These are phyloP conservation scores for Heliothis subflexa DNA, from an alignment of 1,140 invertebrate genomes.

Conservation along the genomic window DNA sequence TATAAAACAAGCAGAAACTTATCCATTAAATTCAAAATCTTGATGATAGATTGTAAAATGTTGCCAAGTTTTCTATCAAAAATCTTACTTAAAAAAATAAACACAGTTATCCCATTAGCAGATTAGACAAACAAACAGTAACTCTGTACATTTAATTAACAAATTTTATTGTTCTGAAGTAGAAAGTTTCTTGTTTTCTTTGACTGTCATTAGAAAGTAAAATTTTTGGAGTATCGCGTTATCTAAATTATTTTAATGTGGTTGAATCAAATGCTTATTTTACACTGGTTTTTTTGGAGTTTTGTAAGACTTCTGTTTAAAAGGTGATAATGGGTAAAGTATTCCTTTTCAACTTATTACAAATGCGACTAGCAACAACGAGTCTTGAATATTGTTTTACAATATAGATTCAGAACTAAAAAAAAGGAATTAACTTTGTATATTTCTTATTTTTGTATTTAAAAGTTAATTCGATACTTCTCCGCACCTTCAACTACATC, in stretches of 20 bases:
- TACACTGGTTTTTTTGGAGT: not conserved
- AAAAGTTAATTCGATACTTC: too few relatives aligned
- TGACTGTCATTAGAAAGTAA: conserved; percentile 25
- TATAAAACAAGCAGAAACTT: not conserved
- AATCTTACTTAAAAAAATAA: not conserved
- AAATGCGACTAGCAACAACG: too few relatives aligned
- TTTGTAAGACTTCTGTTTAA: not conserved
- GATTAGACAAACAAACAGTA: not conserved
- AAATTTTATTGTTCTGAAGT: conserved; percentile 24
- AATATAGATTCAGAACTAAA: too few relatives aligned
- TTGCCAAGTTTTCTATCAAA: not conserved
- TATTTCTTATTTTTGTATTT: too few relatives aligned
- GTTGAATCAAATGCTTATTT: conserved; percentile 15
- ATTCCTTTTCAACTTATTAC: too few relatives aligned
- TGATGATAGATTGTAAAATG: conserved; percentile 2
- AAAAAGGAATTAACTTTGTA: too few relatives aligned
- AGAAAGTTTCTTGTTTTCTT: conserved; percentile 8
- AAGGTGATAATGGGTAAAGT: too few relatives aligned
- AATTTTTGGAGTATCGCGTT: conserved; percentile 1
- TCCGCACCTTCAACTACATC: too few relatives aligned
- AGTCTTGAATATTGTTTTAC: too few relatives aligned
- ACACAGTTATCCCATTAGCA: not conserved
- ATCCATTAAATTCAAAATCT: conserved; percentile 8
- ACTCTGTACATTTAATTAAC: conserved; percentile 12
- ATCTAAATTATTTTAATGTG: conserved; percentile 6